Percentiles rank a stretch among this genome's conserved stretches.
Evolutionary conservation across 2,797 vertebrate species (phyloP).

Genomic region (Ambastaia sidthimunki): DNA sequence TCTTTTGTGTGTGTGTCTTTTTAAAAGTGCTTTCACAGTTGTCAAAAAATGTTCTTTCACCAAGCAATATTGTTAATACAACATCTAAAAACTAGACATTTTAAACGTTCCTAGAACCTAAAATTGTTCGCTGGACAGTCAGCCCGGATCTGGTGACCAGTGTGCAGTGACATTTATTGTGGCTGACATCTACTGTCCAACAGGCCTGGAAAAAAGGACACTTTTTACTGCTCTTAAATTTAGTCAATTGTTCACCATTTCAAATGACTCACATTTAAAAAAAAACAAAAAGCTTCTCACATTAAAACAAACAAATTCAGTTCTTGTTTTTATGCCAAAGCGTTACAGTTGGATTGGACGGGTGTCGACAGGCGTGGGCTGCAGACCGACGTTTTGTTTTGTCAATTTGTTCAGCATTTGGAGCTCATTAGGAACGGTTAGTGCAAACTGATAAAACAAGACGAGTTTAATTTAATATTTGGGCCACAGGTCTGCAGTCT

Average conservation of each 20-base stretch:
- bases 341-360: background rate
- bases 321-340: conserved; percentile 18
- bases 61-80: too few relatives aligned
- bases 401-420: conserved; percentile 35
- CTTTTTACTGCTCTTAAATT: conserved; percentile 12
- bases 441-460: conserved; percentile 33
- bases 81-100: too few relatives aligned
- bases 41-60: too few relatives aligned
- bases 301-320: background rate
- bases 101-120: too few relatives aligned
- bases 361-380: conserved; percentile 29
- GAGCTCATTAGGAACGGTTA: conserved; percentile 43
- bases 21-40: too few relatives aligned
- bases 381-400: conserved; percentile 28
- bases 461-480: conserved; percentile 34
- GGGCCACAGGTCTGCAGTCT: conserved; percentile 37
- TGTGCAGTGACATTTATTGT: background rate
- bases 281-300: background rate
- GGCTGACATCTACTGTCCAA: background rate
- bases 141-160: background rate
- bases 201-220: background rate
- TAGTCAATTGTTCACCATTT: background rate
- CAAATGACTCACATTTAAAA: background rate
- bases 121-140: too few relatives aligned
- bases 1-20: too few relatives aligned